phyloP scores from a whole-genome alignment of 2,113 vertebrate genomes.

The Pelusios castaneus region DNA sequence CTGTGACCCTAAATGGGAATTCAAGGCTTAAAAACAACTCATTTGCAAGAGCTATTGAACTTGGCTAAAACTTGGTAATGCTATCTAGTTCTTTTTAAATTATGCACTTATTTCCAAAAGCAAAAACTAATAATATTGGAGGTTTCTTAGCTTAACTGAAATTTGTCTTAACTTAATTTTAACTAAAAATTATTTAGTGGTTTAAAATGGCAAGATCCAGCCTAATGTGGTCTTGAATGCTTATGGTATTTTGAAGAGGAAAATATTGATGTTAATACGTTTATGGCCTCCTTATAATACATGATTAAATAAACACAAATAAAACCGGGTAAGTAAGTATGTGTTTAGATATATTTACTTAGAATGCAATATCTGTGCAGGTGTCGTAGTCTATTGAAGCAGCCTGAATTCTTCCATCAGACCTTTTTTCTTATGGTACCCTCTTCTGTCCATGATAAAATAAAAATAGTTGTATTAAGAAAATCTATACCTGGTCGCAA shows the following conservation, averaged over 20 bases:
- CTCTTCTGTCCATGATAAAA: background rate
- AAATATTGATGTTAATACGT: background rate
- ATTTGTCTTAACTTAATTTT: background rate
- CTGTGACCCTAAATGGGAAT: background rate
- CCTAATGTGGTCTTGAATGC: background rate
- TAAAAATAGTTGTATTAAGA: background rate
- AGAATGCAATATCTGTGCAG: rapidly evolving
- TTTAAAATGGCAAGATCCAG: background rate
- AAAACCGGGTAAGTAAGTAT: background rate
- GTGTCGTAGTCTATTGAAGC: background rate
- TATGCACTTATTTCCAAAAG: background rate
- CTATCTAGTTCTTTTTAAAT: background rate
- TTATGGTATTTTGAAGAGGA: background rate
- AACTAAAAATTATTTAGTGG: background rate
- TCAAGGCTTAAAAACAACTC: background rate
- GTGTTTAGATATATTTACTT: background rate
- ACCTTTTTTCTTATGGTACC: background rate
- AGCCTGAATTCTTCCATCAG: background rate
- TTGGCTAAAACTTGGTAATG: background rate
- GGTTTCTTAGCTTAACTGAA: background rate
- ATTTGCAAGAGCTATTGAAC: background rate
- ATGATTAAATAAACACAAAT: background rate
- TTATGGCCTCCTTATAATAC: background rate
- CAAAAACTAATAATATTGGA: background rate
- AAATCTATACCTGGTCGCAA: background rate